phyloP scores from a whole-genome alignment of 2,113 vertebrate genomes.

The Gavialis gangeticus region DNA sequence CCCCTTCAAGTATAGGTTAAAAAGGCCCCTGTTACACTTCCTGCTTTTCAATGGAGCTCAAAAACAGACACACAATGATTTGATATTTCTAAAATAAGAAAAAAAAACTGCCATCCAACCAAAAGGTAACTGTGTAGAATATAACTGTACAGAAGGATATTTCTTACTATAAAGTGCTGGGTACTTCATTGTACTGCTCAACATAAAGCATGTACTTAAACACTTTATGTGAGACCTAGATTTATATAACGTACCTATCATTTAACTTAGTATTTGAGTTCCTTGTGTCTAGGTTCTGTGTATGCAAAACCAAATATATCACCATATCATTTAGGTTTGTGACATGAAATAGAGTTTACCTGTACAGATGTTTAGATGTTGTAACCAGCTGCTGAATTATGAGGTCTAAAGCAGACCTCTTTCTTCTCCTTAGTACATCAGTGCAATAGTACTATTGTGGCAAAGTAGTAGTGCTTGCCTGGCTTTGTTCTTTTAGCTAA shows the following conservation, averaged over 20 bases:
- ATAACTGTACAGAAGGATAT: not conserved
- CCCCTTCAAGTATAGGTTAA: not conserved
- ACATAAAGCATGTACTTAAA: not conserved
- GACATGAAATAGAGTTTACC: not conserved
- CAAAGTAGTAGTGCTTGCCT: slow-evolving; percentile 24
- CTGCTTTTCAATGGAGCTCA: not conserved
- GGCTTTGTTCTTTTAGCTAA: not conserved
- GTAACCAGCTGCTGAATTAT: not conserved
- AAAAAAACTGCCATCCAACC: not conserved
- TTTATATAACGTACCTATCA: not conserved
- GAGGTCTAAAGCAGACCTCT: not conserved
- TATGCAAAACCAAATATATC: no score
- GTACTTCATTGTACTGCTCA: not conserved
- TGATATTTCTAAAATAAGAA: not conserved
- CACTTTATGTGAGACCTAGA: not conserved
- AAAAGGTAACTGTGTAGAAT: not conserved
- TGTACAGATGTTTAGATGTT: no score
- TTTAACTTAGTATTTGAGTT: not conserved
- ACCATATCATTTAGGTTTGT: not conserved
- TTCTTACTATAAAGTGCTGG: not conserved
- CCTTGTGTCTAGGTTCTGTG: not conserved
- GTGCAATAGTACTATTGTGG: slow-evolving; percentile 12
- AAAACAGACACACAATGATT: not conserved
- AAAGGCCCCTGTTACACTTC: not conserved
- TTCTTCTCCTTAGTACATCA: slow-evolving; percentile 34